Evolutionary conservation across 2,888 invertebrate species (phyloP).

Genomic region (Dynastes hyllus): DNA sequence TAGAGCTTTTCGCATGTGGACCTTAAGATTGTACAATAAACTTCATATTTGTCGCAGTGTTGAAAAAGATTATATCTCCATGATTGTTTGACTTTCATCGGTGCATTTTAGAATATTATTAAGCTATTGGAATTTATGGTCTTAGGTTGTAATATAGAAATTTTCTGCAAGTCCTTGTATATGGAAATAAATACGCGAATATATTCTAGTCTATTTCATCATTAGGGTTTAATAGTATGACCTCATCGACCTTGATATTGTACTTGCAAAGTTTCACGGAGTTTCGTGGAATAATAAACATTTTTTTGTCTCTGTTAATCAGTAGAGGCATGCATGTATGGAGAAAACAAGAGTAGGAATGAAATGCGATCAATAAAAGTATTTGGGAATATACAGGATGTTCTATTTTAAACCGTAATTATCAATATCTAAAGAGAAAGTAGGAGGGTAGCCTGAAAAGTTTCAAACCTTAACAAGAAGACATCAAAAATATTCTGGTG

Average conservation of each 20-base stretch:
- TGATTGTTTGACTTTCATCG: not conserved
- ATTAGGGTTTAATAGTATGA: not conserved
- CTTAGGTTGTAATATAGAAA: not conserved
- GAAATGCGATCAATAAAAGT: too few relatives aligned
- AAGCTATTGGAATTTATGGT: not conserved
- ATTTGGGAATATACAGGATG: too few relatives aligned
- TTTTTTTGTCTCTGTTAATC: conserved; percentile 8
- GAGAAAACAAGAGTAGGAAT: not conserved
- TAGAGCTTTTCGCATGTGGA: not conserved
- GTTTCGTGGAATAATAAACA: conserved; percentile 8
- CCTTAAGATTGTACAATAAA: not conserved
- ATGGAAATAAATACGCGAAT: not conserved
- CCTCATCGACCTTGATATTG: conserved; percentile 21
- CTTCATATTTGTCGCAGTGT: not conserved
- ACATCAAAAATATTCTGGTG: too few relatives aligned
- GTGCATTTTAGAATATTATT: not conserved
- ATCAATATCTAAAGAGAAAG: too few relatives aligned
- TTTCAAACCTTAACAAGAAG: too few relatives aligned
- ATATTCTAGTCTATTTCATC: conserved; percentile 8
- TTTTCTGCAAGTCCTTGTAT: not conserved
- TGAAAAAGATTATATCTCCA: not conserved
- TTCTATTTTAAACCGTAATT: too few relatives aligned
- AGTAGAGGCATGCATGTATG: not conserved
- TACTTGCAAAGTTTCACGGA: not conserved
- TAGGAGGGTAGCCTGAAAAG: too few relatives aligned